These are phyloP conservation scores for Plumapathes pennacea DNA, from an alignment of 92 coral and sea anemone species.

Conservation along the genomic window DNA sequence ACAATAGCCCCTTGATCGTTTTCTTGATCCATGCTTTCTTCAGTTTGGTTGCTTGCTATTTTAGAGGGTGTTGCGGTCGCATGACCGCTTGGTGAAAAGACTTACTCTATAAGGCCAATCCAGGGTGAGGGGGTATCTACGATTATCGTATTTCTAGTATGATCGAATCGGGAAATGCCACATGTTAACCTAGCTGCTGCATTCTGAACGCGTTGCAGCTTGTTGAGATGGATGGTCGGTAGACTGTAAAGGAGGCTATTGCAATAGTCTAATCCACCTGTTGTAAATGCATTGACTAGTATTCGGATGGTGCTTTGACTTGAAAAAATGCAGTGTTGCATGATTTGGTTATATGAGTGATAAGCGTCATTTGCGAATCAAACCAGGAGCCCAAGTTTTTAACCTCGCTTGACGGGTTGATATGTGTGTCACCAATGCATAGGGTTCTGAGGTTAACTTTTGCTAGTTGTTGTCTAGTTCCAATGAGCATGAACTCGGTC, in stretches of 20 bases:
- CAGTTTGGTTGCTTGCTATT: too few species aligned
- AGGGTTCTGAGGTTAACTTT: conserved; percentile 23
- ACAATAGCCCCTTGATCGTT: too few species aligned
- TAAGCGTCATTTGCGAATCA: conserved; percentile 34
- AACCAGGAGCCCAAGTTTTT: conserved; percentile 50
- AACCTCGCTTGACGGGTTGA: conserved; percentile 18
- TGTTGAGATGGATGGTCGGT: conserved; percentile 32
- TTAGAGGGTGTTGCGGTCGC: too few species aligned
- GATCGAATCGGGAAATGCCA: too few species aligned
- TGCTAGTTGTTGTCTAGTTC: conserved; percentile 48
- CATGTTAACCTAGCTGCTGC: conserved; percentile 51
- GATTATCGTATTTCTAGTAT: too few species aligned
- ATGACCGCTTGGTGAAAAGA: too few species aligned
- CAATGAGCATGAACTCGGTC: conserved; percentile 50
- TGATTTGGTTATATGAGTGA: conserved; percentile 40
- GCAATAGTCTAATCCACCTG: conserved; percentile 47
- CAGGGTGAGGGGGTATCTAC: too few species aligned
- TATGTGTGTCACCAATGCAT: conserved; percentile 17
- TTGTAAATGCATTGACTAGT: conserved; percentile 37
- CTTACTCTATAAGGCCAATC: too few species aligned
- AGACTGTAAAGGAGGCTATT: conserved; percentile 47
- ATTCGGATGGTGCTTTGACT: too few species aligned
- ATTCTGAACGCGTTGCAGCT: conserved; percentile 45
- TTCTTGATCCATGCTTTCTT: too few species aligned
- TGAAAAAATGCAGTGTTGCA: too few species aligned